These are phyloP conservation scores for Lineus longissimus DNA, from an alignment of 1,140 invertebrate genomes.

Conservation along the genomic window DNA sequence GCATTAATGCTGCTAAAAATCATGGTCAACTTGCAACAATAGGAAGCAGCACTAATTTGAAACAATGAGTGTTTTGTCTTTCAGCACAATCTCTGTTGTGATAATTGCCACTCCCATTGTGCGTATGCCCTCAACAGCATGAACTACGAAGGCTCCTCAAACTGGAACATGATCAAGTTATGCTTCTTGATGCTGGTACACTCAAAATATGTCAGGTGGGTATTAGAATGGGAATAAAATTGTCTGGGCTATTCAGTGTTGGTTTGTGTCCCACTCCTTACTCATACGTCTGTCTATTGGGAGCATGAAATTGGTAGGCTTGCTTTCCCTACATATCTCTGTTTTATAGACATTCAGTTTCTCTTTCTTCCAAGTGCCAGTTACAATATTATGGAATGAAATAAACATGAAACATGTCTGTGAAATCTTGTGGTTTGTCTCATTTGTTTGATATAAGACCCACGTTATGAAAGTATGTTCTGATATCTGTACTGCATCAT, in stretches of 20 bases:
- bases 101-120: conserved; percentile 98
- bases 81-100: conserved; percentile 91
- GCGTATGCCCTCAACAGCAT: conserved; percentile 91
- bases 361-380: not conserved
- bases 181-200: conserved; percentile 73
- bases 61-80: conserved; percentile 14
- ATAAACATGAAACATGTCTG: not conserved
- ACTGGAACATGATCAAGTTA: conserved; percentile 93
- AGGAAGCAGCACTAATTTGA: not conserved
- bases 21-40: no score
- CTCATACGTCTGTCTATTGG: not conserved
- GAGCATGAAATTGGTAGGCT: not conserved
- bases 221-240: not conserved
- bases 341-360: not conserved
- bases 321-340: not conserved
- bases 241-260: no score
- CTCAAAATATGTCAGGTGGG: conserved; percentile 80
- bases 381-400: not conserved
- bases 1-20: no score
- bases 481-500: no score
- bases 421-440: no score
- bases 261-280: no score
- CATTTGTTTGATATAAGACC: no score
- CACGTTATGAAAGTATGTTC: no score
- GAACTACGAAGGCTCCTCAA: conserved; percentile 72